A percentile compares a stretch with the other conserved stretches of the same genome.
Evolutionary conservation across 1,140 invertebrate genomes (phyloP).

Genomic region (Planococcus citri): DNA sequence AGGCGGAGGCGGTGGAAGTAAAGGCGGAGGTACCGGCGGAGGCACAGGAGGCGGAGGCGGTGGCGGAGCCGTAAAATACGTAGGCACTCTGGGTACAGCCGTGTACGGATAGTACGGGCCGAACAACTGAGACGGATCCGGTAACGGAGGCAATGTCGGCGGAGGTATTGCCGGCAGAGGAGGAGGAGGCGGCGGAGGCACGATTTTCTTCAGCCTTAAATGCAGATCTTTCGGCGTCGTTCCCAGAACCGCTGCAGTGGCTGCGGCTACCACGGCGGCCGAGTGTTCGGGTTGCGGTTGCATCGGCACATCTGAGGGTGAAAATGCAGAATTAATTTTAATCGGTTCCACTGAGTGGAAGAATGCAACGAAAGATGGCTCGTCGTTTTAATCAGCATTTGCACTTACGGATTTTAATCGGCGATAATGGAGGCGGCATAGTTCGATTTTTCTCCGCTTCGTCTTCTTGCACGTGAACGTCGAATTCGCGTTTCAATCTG

Average conservation of each 20-base stretch:
- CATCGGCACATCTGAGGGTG: too few relatives aligned
- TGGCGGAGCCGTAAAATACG: background rate
- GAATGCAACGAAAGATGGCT: background rate
- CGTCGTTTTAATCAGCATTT: background rate
- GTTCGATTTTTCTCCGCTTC: background rate
- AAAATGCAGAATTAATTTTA: too few relatives aligned
- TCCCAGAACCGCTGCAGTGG: background rate
- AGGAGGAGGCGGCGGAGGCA: background rate
- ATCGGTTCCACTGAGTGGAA: too few relatives aligned
- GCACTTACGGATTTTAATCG: constrained; percentile 1
- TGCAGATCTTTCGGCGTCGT: background rate
- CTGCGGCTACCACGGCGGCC: background rate
- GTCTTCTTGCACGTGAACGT: constrained; percentile 5
- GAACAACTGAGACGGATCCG: background rate
- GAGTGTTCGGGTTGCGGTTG: background rate
- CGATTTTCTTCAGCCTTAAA: background rate
- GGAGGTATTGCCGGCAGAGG: background rate
- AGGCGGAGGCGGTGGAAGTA: background rate
- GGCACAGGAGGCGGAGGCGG: background rate
- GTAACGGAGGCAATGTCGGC: background rate
- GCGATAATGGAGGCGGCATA: constrained; percentile 1
- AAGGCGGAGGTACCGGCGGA: background rate
- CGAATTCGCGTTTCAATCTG: constrained; percentile 11
- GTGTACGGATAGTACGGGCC: background rate
- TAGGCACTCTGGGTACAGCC: background rate